A percentile compares a stretch with the other conserved stretches of the same genome.
phyloP scores from a whole-genome alignment of 2,797 vertebrate species.

The Siniperca obscura region DNA sequence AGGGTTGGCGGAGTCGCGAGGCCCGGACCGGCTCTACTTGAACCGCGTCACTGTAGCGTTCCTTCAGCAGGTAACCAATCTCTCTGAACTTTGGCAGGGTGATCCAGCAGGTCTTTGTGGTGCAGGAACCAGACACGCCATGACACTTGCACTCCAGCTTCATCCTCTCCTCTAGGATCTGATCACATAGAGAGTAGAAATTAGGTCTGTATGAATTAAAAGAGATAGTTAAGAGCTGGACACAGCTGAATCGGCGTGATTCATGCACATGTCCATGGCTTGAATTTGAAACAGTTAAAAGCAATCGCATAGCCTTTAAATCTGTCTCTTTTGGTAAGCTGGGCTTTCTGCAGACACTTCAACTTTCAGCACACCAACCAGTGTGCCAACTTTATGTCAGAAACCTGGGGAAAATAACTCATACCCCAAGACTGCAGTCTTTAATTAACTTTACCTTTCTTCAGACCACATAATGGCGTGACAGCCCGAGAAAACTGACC shows the following conservation, averaged over 20 bases:
- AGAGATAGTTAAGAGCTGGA: background rate
- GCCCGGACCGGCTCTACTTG: slow-evolving; percentile 97
- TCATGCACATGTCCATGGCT: background rate
- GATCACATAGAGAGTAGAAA: slow-evolving; percentile 38
- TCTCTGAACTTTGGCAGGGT: slow-evolving; percentile 97
- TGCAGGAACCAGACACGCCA: slow-evolving; percentile 97
- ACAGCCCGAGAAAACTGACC: slow-evolving; percentile 75
- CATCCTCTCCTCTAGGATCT: slow-evolving; percentile 97
- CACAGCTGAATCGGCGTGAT: background rate
- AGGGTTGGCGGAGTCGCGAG: slow-evolving; percentile 94
- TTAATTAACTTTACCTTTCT: slow-evolving; percentile 86
- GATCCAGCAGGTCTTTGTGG: slow-evolving; percentile 99
- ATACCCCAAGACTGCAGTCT: slow-evolving; percentile 76
- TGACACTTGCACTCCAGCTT: slow-evolving; percentile 99
- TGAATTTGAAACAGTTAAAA: slow-evolving; percentile 32
- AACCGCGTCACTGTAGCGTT: slow-evolving; percentile 93
- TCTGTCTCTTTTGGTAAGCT: slow-evolving; percentile 37
- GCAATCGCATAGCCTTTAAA: slow-evolving; percentile 14
- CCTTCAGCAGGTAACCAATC: slow-evolving; percentile 95
- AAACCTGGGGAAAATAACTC: slow-evolving; percentile 76
- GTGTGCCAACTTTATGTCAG: slow-evolving; percentile 82
- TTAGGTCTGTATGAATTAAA: slow-evolving; percentile 25
- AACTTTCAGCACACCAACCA: slow-evolving; percentile 61
- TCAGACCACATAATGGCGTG: slow-evolving; percentile 79
- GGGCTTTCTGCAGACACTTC: slow-evolving; percentile 55